A percentile compares a stretch with the other conserved stretches of the same genome.
phyloP scores from a whole-genome alignment of 2,888 invertebrate genomes.

The Heliconius cydno region DNA sequence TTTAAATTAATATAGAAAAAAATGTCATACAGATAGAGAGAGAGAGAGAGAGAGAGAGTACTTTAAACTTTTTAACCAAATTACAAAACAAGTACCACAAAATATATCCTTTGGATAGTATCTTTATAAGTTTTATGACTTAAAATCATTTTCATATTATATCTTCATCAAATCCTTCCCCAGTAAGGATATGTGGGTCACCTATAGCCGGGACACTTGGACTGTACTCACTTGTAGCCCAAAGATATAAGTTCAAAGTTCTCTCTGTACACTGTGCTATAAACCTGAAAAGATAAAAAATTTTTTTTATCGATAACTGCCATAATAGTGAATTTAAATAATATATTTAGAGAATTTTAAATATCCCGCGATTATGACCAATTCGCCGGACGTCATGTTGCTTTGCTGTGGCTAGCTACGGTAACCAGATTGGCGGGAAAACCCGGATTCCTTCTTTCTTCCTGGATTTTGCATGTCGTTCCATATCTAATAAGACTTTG shows the following conservation, averaged over 20 bases:
- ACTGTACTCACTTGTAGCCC: conserved; percentile 90
- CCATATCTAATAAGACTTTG: too few relatives aligned
- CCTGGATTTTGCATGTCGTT: too few relatives aligned
- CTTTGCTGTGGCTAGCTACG: too few relatives aligned
- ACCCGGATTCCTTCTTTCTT: too few relatives aligned
- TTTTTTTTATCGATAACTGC: too few relatives aligned
- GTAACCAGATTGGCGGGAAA: too few relatives aligned
- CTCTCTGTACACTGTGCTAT: conserved; percentile 96
- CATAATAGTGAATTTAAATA: too few relatives aligned
- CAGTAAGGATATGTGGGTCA: conserved; percentile 52
- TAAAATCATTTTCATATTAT: conserved; percentile 1
- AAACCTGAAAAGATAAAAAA: conserved; percentile 84
- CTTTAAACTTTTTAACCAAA: neutral
- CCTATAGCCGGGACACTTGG: conserved; percentile 87
- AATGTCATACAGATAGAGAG: neutral
- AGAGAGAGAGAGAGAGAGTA: neutral
- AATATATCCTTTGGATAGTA: conserved; percentile 10
- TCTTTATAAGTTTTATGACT: neutral
- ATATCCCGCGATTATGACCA: too few relatives aligned
- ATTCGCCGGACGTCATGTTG: too few relatives aligned
- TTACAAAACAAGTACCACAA: neutral
- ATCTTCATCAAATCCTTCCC: conserved; percentile 40
- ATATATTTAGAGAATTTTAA: too few relatives aligned
- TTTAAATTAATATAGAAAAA: neutral
- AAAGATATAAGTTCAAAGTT: conserved; percentile 93